Base-by-base conservation (phyloP, 1,140 invertebrate species). In the Drosophila parabipectinata region DNA sequence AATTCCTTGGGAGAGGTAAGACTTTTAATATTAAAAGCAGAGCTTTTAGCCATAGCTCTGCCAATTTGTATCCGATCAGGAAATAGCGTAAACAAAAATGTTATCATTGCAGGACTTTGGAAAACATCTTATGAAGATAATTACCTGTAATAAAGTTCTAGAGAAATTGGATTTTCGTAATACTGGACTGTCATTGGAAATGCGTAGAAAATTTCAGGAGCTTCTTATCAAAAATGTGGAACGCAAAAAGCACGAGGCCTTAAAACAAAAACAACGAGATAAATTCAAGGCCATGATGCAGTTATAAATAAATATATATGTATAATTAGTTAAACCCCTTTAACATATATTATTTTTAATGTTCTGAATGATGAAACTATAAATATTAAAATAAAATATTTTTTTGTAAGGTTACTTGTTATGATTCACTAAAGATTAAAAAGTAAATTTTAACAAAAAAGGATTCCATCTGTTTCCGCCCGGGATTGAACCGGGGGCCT, bases 401-500 rank as follows among this genome's bases (percentile, higher is more conserved):
- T 26, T 0, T 26, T 4, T 26, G 26, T 26, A 26, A 0, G 0
- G 26, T 5, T 26, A 6, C 26, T 26, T 26, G 26, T 26, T 26
- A 26, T 5, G 26, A 26, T 26, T 26, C 4, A 26, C 4, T 26
- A 26, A 3, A 6, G 26, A 15, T 15, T 44, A 14, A 41, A 54
- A 28, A 12, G 41, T 6, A 6, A 6, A 24, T 34, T 15, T 1
- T 18, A 18, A 14, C 14, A 18, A 26, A 26, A 28, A 34, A 21
- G 14, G 14, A 53, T 10, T 10, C 0, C 78, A 88, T 79, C 44
- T 96, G 95, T 95, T 95, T 95, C 95, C 95, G 95, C 95, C 95
- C 95, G 95, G 95, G 95, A 94, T 96, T 95, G 95, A 96, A 96
- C 95, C 95, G 95, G 95, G 95, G 95, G 95, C 95, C 95, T 96